Base-by-base conservation (phyloP, 1,140 invertebrate genomes). In the Ooceraea biroi region DNA sequence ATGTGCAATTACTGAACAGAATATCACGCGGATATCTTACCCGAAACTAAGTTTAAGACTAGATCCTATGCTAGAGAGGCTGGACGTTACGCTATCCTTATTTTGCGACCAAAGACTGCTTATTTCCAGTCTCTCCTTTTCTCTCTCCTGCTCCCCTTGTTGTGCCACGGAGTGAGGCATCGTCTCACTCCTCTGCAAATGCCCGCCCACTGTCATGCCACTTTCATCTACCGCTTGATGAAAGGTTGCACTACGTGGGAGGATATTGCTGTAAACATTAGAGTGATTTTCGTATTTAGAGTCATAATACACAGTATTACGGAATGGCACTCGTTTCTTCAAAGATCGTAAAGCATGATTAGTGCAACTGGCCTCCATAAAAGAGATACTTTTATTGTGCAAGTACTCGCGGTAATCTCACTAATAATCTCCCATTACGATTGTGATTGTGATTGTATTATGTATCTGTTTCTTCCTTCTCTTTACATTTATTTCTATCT, bases 1-100 rank as follows among this genome's bases (percentile, higher is more conserved):
- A 58, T 25, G 65, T 71, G 76, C 65, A 57, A 14, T 60, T 58
- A 55, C 78, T 65, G 50, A 82, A 71, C 41, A 22, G 57, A 80
- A 71, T 55, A 58, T 41, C 46, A 57, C 50, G 17, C 50, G 69
- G 8, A 80, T 77, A 30, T 61, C 95, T 96, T 95, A 98, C 97
- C 97, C 97, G 90, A 98, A 98, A 91, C 96, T 97, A 72, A 97
- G 95, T 95, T 98, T 98, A 68, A 98, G 95, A 89, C 96, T 97
- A 86, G 97, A 97, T 17, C 97, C 96, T 52, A 97, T 93, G 91
- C 96, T 97, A 68, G 96, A 97, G 73, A 97, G 95, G 90, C 97
- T 97, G 4, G 97, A 97, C 0, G 96, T 96, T 19, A 97, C 96
- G 44, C 96, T 97, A 52, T 96, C 95, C 65, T 93, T 94, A 83